A percentile compares a stretch with the other conserved stretches of the same genome.
These are phyloP conservation scores for Pseudomyrmex flavicornis DNA, from an alignment of 1,140 invertebrate genomes.

Conservation along the genomic window DNA sequence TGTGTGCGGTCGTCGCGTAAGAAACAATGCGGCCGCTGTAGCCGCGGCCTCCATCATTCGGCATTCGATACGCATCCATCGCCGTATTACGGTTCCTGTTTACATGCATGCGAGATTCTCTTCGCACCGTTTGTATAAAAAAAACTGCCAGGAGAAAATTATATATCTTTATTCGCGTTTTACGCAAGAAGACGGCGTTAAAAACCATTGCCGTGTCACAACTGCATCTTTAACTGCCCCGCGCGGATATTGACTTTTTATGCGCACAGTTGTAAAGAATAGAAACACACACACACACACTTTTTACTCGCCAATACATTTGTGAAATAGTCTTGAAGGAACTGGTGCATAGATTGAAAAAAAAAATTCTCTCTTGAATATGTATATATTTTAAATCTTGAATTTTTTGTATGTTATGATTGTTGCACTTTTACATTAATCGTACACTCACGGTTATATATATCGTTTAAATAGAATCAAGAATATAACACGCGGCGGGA, in stretches of 20 bases:
- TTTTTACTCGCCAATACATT: too few relatives aligned
- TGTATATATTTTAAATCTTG: too few relatives aligned
- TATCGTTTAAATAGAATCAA: slow-evolving; percentile 13
- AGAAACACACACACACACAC: too few relatives aligned
- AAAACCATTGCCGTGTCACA: too few relatives aligned
- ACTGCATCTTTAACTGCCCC: too few relatives aligned
- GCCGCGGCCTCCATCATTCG: slow-evolving; percentile 20
- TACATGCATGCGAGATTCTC: slow-evolving; percentile 48
- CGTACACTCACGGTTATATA: neutral
- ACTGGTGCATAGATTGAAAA: too few relatives aligned
- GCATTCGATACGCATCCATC: slow-evolving; percentile 18
- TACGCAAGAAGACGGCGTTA: neutral
- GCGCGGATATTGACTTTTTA: too few relatives aligned
- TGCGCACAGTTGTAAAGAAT: too few relatives aligned
- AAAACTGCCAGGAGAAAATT: neutral
- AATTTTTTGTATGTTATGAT: slow-evolving; percentile 5
- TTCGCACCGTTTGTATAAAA: neutral
- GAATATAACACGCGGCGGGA: neutral
- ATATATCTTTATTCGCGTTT: neutral
- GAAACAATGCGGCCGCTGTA: slow-evolving; percentile 9
- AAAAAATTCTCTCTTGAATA: too few relatives aligned
- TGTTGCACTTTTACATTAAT: slow-evolving; percentile 1
- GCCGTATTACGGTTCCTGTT: slow-evolving; percentile 9
- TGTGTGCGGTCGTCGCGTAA: neutral
- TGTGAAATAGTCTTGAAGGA: too few relatives aligned